A percentile compares a stretch with the other conserved stretches of the same genome.
These are phyloP conservation scores for Acyrthosiphon pisum DNA, from an alignment of 1,140 invertebrate species.

Conservation along the genomic window DNA sequence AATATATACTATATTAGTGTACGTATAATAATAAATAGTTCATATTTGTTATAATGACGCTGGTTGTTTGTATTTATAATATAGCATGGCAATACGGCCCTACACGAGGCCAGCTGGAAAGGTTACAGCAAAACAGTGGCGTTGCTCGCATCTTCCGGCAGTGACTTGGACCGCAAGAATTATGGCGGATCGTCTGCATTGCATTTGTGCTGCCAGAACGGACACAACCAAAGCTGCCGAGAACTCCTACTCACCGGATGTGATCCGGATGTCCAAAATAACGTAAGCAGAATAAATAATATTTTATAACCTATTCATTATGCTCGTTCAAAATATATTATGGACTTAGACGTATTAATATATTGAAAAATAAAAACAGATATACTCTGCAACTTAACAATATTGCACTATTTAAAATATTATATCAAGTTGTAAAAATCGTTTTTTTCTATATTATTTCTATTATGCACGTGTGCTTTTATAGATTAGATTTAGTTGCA, in stretches of 20 bases:
- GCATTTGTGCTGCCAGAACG: constrained; percentile 93
- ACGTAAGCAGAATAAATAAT: constrained; percentile 70
- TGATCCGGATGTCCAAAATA: constrained; percentile 88
- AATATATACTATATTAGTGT: neutral
- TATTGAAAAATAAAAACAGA: neutral
- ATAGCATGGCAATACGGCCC: constrained; percentile 90
- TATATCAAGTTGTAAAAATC: neutral
- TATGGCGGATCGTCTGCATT: constrained; percentile 90
- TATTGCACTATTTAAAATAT: neutral
- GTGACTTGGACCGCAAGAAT: constrained; percentile 79
- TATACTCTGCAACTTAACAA: neutral
- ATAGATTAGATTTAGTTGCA: neutral
- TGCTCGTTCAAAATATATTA: neutral
- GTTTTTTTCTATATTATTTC: neutral
- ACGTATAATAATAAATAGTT: neutral
- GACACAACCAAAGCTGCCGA: constrained; percentile 93
- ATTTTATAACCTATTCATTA: neutral
- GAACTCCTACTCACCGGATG: constrained; percentile 86
- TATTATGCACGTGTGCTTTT: neutral
- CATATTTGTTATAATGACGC: neutral
- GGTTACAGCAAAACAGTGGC: constrained; percentile 88
- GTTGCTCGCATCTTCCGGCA: constrained; percentile 73
- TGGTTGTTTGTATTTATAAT: constrained; percentile 59
- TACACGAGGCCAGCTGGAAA: constrained; percentile 94
- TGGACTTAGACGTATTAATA: neutral